Evolutionary conservation across 2,113 vertebrate genomes (phyloP), one percentile per base, ranked within the genome.

Genomic region (Himantopus leucocephalus): DNA sequence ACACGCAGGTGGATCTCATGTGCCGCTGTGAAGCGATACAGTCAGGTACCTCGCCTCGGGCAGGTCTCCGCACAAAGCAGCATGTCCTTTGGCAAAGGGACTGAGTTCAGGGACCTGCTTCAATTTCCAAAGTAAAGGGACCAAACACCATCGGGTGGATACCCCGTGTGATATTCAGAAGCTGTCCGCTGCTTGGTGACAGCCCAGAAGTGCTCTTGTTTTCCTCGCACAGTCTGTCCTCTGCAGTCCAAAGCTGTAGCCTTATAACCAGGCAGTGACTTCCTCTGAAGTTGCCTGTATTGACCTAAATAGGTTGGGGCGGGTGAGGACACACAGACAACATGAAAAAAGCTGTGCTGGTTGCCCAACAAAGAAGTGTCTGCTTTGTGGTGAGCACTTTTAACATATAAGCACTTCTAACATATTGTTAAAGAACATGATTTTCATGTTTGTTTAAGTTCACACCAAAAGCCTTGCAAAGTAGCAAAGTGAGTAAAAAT

Each of bases 291-390:
- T 94, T 94, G 80, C 94, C 89, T 91, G 70, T 96, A 97, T 94
- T 97, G 97, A 95, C 96, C 96, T 97, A 96, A 96, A 95, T 96
- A 97, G 71, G 86, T 95, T 97, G 93, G 97, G 96, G 95, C 89
- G 78, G 94, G 93, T 94, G 74, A 97, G 96, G 96, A 97, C 96
- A 91, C 91, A 92, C 7, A 96, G 94, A 39, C 74, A 92, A 97
- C 94, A 95, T 96, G 94, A 96, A 96, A 96, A 95, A 97, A 95
- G 94, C 93, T 88, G 59, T 55, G 74, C 95, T 94, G 87, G 94
- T 97, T 97, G 94, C 90, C 84, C 95, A 97, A 96, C 95, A 97
- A 96, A 97, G 96, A 94, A 95, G 84, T 78, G 94, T 95, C 92
- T 97, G 92, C 95, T 96, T 97, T 97, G 97, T 94, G 97, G 96